These are phyloP conservation scores for Triplophysa tibetana DNA, from an alignment of 2,113 vertebrate species.

Conservation along the genomic window DNA sequence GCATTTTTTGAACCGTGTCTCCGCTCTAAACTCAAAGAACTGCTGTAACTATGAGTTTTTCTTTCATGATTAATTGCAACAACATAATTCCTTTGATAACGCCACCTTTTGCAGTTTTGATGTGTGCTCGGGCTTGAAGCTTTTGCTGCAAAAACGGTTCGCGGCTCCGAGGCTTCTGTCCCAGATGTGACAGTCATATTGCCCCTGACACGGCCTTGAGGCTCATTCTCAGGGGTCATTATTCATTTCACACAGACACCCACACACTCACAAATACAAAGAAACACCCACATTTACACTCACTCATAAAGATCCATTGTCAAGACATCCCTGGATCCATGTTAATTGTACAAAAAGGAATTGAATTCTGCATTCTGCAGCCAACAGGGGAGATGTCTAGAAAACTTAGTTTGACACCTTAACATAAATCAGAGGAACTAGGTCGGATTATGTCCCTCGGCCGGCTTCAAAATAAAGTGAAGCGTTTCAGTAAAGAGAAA, in stretches of 20 bases:
- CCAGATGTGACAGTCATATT: slow-evolving; percentile 48
- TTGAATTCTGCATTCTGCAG: slow-evolving; percentile 44
- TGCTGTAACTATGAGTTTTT: neutral
- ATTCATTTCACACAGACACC: slow-evolving; percentile 41
- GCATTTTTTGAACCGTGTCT: neutral
- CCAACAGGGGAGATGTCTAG: slow-evolving; percentile 54
- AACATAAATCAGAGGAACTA: slow-evolving; percentile 64
- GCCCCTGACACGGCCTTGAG: slow-evolving; percentile 38
- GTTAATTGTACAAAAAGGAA: slow-evolving; percentile 54
- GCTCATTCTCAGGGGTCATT: slow-evolving; percentile 51
- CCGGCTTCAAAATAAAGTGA: slow-evolving; percentile 52
- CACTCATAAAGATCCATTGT: neutral
- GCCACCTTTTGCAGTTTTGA: neutral
- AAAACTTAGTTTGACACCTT: slow-evolving; percentile 56
- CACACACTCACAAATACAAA: slow-evolving; percentile 33
- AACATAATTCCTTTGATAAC: slow-evolving; percentile 44
- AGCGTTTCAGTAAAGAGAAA: slow-evolving; percentile 53
- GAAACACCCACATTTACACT: slow-evolving; percentile 21
- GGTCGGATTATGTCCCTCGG: slow-evolving; percentile 55
- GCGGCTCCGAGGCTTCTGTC: slow-evolving; percentile 35
- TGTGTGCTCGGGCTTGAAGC: neutral
- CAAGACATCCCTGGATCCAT: slow-evolving; percentile 41
- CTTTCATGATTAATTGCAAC: slow-evolving; percentile 51
- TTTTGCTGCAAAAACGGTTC: slow-evolving; percentile 14
- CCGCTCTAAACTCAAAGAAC: slow-evolving; percentile 7